These are phyloP conservation scores for Nomada hirtipes DNA, from an alignment of 2,888 invertebrate genomes.

Conservation along the genomic window DNA sequence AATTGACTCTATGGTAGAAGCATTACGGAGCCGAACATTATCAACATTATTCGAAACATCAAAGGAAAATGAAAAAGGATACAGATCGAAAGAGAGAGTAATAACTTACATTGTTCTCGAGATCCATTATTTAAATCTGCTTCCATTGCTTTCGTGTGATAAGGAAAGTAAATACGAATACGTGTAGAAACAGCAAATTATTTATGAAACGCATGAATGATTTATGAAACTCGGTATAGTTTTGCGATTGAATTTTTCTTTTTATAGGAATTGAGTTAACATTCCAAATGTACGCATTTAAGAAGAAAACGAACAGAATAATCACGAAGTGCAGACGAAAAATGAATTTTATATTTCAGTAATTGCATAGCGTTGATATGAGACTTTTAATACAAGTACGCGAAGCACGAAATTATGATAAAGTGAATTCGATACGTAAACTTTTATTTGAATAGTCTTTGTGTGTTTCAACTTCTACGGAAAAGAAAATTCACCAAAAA, in stretches of 20 bases:
- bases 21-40: background rate
- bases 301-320: constrained; percentile 8
- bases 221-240: background rate
- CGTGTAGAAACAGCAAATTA: background rate
- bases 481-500: background rate
- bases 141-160: background rate
- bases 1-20: constrained; percentile 14
- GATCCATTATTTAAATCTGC: background rate
- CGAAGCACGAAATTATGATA: constrained; percentile 8
- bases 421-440: background rate
- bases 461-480: background rate
- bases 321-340: background rate
- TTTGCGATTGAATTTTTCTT: constrained; percentile 21
- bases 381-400: constrained; percentile 12
- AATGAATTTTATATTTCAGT: constrained; percentile 38
- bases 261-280: constrained; percentile 6
- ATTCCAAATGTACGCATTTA: constrained; percentile 40
- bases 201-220: background rate
- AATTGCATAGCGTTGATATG: background rate
- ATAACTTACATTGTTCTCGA: background rate
- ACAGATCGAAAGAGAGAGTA: background rate
- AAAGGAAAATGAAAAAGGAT: background rate
- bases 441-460: constrained; percentile 35
- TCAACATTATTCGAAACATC: too few relatives aligned
- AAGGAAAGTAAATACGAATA: background rate